Evolutionary conservation across 2,888 invertebrate species (phyloP), one percentile per base, ranked within the genome.

Genomic region (Aphrophora alni): DNA sequence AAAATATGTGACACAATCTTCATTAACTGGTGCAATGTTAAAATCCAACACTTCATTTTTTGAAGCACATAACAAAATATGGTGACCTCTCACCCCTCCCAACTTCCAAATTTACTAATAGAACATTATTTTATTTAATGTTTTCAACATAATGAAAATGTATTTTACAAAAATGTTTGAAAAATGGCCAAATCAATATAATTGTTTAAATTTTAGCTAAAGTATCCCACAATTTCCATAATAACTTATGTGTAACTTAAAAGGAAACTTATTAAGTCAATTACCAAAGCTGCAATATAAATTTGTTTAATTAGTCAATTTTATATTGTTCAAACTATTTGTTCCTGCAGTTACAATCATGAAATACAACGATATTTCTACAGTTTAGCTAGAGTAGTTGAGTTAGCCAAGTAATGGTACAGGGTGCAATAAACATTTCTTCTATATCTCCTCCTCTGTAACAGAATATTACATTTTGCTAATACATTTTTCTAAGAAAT

Each of bases 271-370:
- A 7, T 59, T 59, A 59, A 74, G 78, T 78, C 78, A 78, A 78
- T 78, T 78, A 78, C 78, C 78, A 78, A 72, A 78, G 69, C 77
- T 70, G 71, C 77, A 25, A 33, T 59, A 51, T 44, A 44, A 72
- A 21, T 68, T 70, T 38, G 59, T 72, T 77, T 77, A 51, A 77
- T 71, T 77, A 77, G 77, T 77, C 71, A 77, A 51, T 77, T 71
- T 71, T 77, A 28, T 73, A 73, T 12, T 71, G 24, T 27, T 70
- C 68, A 77, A 69, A 69, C 69, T 70, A 25, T 70, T 77, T 33
- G 78, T 78, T 78, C 72, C 78, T 78, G 33, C 71, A 78, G 78
- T 51, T 44, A 72, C 78, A 78, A 59, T 59, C 44, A 44, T 44
- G 44, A 44, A 44, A 14, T 33, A 14, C 44, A 14, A 44, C 17